Evolutionary conservation across 2,797 vertebrate genomes (phyloP).

Genomic region (Astyanax mexicanus): DNA sequence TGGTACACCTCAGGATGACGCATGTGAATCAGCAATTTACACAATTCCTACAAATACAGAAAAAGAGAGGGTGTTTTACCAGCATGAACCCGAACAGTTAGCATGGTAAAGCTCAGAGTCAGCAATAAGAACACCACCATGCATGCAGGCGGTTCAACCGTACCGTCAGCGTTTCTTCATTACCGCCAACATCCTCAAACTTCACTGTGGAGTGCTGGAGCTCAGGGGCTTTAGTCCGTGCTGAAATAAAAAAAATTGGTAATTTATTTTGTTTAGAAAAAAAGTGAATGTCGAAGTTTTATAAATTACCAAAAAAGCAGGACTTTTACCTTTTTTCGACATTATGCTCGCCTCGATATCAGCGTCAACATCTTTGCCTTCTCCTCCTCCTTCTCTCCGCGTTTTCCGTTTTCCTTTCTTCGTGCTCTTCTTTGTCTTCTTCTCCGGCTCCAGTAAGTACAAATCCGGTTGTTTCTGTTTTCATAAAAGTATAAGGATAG

Average conservation of each 20-base stretch:
- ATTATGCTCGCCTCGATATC: slow-evolving; percentile 68
- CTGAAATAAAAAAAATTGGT: slow-evolving; percentile 62
- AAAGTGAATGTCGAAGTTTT: not conserved
- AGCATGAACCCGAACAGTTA: too few species aligned
- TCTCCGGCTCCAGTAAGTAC: slow-evolving; percentile 78
- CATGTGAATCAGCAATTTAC: slow-evolving; percentile 92
- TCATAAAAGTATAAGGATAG: too few species aligned
- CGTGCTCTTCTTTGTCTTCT: slow-evolving; percentile 72
- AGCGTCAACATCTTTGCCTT: slow-evolving; percentile 65
- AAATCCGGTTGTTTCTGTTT: slow-evolving; percentile 72
- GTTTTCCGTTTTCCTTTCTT: slow-evolving; percentile 72
- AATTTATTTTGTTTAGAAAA: not conserved
- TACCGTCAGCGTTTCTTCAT: slow-evolving; percentile 88
- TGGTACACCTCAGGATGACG: slow-evolving; percentile 92
- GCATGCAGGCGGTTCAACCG: not conserved
- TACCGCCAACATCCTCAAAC: slow-evolving; percentile 94
- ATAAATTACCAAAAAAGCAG: too few species aligned
- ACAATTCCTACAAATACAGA: slow-evolving; percentile 83
- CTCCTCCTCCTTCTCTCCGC: slow-evolving; percentile 60
- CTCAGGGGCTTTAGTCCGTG: slow-evolving; percentile 74
- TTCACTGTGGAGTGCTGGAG: slow-evolving; percentile 82
- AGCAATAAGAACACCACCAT: not conserved
- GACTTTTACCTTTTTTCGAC: slow-evolving; percentile 78
- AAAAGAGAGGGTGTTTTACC: not conserved
- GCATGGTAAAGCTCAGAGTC: not conserved